Evolutionary conservation across 2,888 invertebrate genomes (phyloP).

Genomic region (Limnephilus rhombicus): DNA sequence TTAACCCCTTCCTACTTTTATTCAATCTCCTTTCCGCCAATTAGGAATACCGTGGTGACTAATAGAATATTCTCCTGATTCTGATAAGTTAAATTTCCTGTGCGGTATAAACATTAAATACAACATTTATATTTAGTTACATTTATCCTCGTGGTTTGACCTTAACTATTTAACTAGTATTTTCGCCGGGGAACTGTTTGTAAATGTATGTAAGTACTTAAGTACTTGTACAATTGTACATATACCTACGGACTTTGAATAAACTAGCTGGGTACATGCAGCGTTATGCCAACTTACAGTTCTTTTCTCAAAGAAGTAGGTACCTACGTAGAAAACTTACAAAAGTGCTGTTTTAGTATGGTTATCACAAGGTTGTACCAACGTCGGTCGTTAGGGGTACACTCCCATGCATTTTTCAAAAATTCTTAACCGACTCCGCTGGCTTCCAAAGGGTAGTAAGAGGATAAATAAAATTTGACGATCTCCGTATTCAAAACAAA

Average conservation of each 20-base stretch:
- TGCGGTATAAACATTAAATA: too few relatives aligned
- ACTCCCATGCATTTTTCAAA: background rate
- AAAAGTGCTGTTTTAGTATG: background rate
- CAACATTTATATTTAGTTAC: too few relatives aligned
- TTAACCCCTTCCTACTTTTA: too few relatives aligned
- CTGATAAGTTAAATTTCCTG: too few relatives aligned
- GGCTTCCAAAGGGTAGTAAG: background rate
- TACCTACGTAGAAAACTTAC: background rate
- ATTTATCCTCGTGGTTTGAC: too few relatives aligned
- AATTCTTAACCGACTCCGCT: background rate
- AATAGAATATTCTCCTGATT: too few relatives aligned
- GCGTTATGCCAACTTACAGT: background rate
- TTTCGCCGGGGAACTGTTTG: too few relatives aligned
- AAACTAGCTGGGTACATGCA: background rate
- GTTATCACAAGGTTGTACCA: background rate
- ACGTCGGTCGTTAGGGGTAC: background rate
- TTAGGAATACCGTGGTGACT: too few relatives aligned
- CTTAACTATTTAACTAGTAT: too few relatives aligned
- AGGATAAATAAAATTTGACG: background rate
- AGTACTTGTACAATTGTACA: too few relatives aligned
- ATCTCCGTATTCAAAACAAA: background rate
- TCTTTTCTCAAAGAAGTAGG: background rate
- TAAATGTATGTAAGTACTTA: too few relatives aligned
- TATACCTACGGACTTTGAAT: background rate
- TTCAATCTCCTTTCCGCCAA: too few relatives aligned